A percentile compares a stretch with the other conserved stretches of the same genome.
Evolutionary conservation across 1,140 invertebrate species (phyloP).

Genomic region (Pachyrhynchus sulphureomaculatus): DNA sequence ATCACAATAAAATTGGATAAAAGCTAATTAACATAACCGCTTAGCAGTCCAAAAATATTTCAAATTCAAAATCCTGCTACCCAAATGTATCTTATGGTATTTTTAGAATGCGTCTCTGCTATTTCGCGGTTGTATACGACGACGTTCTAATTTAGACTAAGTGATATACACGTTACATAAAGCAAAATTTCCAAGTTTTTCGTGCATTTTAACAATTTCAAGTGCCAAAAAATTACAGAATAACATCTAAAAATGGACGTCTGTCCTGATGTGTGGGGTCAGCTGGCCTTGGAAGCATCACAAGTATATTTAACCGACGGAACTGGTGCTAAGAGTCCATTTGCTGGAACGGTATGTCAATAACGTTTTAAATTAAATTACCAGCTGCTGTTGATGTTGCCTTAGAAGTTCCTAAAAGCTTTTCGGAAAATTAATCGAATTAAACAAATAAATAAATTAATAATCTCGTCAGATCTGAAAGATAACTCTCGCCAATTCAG

Average conservation of each 20-base stretch:
- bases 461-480: too few relatives aligned
- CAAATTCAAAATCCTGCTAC: slow-evolving; percentile 3
- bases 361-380: too few relatives aligned
- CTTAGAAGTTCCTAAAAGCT: neutral
- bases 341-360: slow-evolving; percentile 71
- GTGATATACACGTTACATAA: slow-evolving; percentile 23
- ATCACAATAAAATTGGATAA: too few relatives aligned
- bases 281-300: slow-evolving; percentile 78
- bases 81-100: slow-evolving; percentile 29
- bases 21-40: too few relatives aligned
- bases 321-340: slow-evolving; percentile 71
- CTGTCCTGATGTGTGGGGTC: slow-evolving; percentile 74
- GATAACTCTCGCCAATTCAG: too few relatives aligned
- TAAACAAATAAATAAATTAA: too few relatives aligned
- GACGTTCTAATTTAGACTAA: slow-evolving; percentile 5
- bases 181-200: neutral
- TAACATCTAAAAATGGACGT: slow-evolving; percentile 59
- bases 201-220: slow-evolving; percentile 1
- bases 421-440: too few relatives aligned
- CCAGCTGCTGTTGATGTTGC: too few relatives aligned
- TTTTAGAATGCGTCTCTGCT: slow-evolving; percentile 25
- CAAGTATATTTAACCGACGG: slow-evolving; percentile 81
- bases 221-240: neutral
- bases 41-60: slow-evolving; percentile 17
- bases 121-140: too few relatives aligned